A percentile compares a stretch with the other conserved stretches of the same genome.
phyloP scores from a whole-genome alignment of 2,888 invertebrate species.

The Catocala nupta region DNA sequence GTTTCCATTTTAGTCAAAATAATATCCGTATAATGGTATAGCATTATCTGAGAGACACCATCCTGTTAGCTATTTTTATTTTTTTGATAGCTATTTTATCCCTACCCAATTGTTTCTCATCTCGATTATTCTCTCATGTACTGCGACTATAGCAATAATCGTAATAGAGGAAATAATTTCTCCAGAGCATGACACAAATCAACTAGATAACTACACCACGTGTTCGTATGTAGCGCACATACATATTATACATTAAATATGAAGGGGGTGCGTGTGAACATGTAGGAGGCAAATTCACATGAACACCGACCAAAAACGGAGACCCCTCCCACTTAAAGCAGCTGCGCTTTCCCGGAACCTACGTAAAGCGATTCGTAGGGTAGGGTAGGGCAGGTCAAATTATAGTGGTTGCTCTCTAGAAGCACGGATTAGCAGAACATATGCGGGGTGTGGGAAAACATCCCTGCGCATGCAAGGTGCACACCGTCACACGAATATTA shows the following conservation, averaged over 20 bases:
- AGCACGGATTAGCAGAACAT: constrained; percentile 64
- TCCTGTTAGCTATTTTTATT: too few relatives aligned
- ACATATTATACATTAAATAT: constrained; percentile 41
- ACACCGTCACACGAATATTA: constrained; percentile 42
- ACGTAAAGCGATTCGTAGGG: constrained; percentile 44
- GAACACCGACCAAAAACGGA: constrained; percentile 55
- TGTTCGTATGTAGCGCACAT: constrained; percentile 37
- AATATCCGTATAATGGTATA: too few relatives aligned
- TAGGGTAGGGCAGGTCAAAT: constrained; percentile 53
- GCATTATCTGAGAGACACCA: too few relatives aligned
- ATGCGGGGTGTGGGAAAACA: constrained; percentile 70
- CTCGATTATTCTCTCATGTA: background rate
- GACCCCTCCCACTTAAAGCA: constrained; percentile 59
- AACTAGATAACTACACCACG: constrained; percentile 35
- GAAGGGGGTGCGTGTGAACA: constrained; percentile 69
- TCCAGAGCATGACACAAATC: constrained; percentile 29
- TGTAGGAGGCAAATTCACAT: constrained; percentile 72
- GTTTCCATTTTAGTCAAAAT: too few relatives aligned
- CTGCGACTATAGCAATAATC: background rate
- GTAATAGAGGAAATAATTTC: constrained; percentile 35
- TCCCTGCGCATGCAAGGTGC: constrained; percentile 67
- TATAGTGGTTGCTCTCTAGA: constrained; percentile 56
- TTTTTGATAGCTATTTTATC: too few relatives aligned
- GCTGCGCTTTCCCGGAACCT: constrained; percentile 40
- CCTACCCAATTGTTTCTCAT: too few relatives aligned